These are phyloP conservation scores for Cryptus armator DNA, from an alignment of 2,888 invertebrate species.

Conservation along the genomic window DNA sequence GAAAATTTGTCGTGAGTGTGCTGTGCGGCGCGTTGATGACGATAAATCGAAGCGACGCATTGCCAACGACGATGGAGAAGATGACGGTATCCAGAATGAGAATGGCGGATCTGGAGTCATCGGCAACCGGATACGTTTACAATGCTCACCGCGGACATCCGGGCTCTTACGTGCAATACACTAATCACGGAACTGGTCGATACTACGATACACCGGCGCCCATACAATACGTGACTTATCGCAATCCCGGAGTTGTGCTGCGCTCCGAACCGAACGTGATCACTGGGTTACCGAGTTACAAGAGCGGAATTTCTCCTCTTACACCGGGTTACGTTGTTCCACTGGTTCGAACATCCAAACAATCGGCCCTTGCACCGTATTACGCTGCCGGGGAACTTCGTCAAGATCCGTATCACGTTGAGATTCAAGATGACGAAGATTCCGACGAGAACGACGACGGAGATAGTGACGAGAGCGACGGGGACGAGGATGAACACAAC, in stretches of 20 bases:
- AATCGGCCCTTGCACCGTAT: constrained; percentile 70
- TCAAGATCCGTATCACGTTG: constrained; percentile 3
- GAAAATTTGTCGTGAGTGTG: background rate
- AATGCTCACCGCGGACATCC: constrained; percentile 77
- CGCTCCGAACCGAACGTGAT: constrained; percentile 69
- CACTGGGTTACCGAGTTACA: constrained; percentile 50
- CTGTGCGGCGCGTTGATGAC: constrained; percentile 47
- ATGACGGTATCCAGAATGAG: constrained; percentile 87
- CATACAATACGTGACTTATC: constrained; percentile 73
- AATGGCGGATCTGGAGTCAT: constrained; percentile 87
- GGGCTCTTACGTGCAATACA: constrained; percentile 80
- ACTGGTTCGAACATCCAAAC: constrained; percentile 51
- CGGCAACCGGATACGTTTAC: constrained; percentile 87
- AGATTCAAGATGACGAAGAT: constrained; percentile 69
- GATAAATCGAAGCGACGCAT: constrained; percentile 29
- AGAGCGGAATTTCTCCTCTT: constrained; percentile 37
- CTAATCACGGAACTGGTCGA: constrained; percentile 78
- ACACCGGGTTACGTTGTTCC: constrained; percentile 59
- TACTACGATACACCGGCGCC: constrained; percentile 76
- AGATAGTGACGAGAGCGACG: constrained; percentile 60
- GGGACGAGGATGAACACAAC: constrained; percentile 58
- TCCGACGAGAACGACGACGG: constrained; percentile 71
- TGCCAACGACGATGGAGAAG: constrained; percentile 69
- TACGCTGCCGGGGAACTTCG: constrained; percentile 44
- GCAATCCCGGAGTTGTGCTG: constrained; percentile 63